Base-by-base conservation (phyloP, 2,888 invertebrate species). In the Germaria angustata region DNA sequence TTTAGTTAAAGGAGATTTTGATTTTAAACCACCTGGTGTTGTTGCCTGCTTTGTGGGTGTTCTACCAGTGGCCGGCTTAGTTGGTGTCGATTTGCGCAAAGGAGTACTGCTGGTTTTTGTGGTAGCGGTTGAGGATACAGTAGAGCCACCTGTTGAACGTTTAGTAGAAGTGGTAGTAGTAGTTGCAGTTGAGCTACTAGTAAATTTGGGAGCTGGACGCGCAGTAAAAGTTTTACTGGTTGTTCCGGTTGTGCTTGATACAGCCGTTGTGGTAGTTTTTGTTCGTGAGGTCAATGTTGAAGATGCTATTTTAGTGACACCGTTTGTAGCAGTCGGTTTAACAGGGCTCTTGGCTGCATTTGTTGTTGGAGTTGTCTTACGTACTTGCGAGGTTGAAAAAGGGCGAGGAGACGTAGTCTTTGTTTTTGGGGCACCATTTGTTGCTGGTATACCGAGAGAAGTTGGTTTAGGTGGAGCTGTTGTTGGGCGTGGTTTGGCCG, bases 131-230 rank as follows among this genome's bases (percentile, higher is more conserved):
- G 79, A 65, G 28, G 78, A 63, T 65, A 72, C 78, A 61, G 79
- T 68, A 4, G 80, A 41, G 24, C 59, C 81, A 49, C 36, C 34
- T 69, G 79, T 57, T 17, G 87, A 86, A 61, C 89, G 89, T n/a
- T 84, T 71, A 24, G 85, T 83, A 55, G 81, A 85, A 24, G 86
- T 84, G 24, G 66, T 77, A 39, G 80, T 72, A 9, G 82, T 81
- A 32, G 75, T 78, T n/a, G 82, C 3, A 39, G 53, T 61, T 13
- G 72, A 61, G 36, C 65, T 84, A 36, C 84, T 87, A 49, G 86
- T 86, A 59, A 73, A 80, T 75, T 89, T 89, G 11, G 90, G 89
- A 55, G 90, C 90, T 65, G 90, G 89, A 41, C 89, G 88, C 44
- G 89, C 90, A 17, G 88, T 88, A 59, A 89, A 89, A 80, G 87